A percentile compares a stretch with the other conserved stretches of the same genome.
These are phyloP conservation scores for Diarsia rubi DNA, from an alignment of 2,888 invertebrate genomes.

Conservation along the genomic window DNA sequence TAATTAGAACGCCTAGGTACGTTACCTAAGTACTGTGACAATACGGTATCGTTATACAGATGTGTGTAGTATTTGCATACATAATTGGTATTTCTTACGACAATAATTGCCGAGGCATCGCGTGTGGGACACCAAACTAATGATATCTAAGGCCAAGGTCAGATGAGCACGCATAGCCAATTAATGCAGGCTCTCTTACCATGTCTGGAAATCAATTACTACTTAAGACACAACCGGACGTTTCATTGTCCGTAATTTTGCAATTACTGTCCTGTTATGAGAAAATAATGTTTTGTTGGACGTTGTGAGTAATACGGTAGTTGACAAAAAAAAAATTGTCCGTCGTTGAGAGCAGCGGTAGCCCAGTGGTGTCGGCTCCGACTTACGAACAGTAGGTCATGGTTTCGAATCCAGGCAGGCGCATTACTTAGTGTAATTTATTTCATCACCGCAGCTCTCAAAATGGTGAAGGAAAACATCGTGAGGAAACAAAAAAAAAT, in stretches of 20 bases:
- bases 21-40: conserved; percentile 17
- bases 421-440: too few relatives aligned
- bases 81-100: conserved; percentile 55
- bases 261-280: conserved; percentile 55
- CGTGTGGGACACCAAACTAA: conserved; percentile 64
- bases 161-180: conserved; percentile 78
- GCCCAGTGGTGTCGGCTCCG: too few relatives aligned
- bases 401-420: too few relatives aligned
- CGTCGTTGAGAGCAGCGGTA: too few relatives aligned
- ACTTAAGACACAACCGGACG: conserved; percentile 67
- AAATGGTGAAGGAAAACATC: too few relatives aligned
- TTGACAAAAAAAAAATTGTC: too few relatives aligned
- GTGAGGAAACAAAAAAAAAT: too few relatives aligned
- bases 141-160: conserved; percentile 82
- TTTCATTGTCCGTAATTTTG: conserved; percentile 63
- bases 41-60: conserved; percentile 15
- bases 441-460: too few relatives aligned
- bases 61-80: conserved; percentile 44
- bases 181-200: conserved; percentile 71
- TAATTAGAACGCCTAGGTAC: conserved; percentile 10
- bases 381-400: too few relatives aligned
- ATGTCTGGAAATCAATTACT: conserved; percentile 74
- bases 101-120: conserved; percentile 51
- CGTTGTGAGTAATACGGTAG: conserved; percentile 28
- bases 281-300: conserved; percentile 40